phyloP scores from a whole-genome alignment of 2,797 vertebrate species.

The Denticeps clupeoides region DNA sequence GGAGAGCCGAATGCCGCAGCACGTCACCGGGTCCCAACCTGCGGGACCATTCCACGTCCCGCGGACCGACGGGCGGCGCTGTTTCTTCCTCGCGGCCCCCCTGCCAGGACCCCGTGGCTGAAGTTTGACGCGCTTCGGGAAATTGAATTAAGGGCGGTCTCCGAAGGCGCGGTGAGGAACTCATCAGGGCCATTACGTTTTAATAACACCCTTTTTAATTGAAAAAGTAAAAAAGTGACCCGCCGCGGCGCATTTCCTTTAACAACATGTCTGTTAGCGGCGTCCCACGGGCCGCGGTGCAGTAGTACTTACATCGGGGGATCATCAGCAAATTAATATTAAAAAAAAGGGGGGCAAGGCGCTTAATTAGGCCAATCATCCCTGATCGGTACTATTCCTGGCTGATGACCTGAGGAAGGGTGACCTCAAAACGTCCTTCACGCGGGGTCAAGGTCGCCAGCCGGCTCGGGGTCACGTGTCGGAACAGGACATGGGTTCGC shows the following conservation, averaged over 20 bases:
- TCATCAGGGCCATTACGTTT: constrained; percentile 40
- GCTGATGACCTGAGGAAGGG: constrained; percentile 28
- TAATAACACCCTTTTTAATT: constrained; percentile 47
- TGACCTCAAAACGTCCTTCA: constrained; percentile 24
- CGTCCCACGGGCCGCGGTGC: constrained; percentile 45
- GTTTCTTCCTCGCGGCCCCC: no score
- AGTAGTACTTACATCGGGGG: constrained; percentile 53
- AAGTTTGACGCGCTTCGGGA: constrained; percentile 29
- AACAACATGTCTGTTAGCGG: constrained; percentile 35
- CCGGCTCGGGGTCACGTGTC: no score
- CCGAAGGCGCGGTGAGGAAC: constrained; percentile 36
- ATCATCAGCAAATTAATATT: constrained; percentile 52
- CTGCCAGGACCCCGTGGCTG: constrained; percentile 9
- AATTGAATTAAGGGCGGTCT: constrained; percentile 42
- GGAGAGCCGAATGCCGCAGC: no score
- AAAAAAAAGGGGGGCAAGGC: constrained; percentile 39
- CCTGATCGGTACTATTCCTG: constrained; percentile 44
- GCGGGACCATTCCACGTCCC: no score
- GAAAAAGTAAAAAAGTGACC: constrained; percentile 47
- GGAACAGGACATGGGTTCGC: no score
- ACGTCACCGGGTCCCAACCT: no score
- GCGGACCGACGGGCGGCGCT: no score
- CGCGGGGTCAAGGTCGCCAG: constrained; percentile 41
- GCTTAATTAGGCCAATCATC: constrained; percentile 59
- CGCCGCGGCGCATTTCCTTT: constrained; percentile 30